phyloP scores from a whole-genome alignment of 2,888 invertebrate genomes.

The Pseudeuparius sepicola region DNA sequence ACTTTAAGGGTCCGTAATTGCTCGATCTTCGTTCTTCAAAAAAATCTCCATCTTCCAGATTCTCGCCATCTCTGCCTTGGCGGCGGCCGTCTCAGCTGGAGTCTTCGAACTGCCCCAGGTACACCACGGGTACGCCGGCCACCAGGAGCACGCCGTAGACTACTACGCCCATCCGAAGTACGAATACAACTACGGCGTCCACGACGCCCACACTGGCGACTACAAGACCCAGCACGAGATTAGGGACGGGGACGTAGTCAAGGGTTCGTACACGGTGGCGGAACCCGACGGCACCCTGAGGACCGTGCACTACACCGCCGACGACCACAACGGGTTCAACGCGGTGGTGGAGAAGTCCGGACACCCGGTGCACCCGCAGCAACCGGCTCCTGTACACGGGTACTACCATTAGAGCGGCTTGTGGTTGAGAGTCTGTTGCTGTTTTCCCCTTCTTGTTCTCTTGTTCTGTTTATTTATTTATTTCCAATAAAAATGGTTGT shows the following conservation, averaged over 20 bases:
- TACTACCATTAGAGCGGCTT: too few species aligned
- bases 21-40: too few species aligned
- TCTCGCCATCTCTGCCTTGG: conserved; percentile 17
- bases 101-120: too few species aligned
- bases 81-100: conserved; percentile 19
- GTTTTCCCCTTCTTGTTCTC: too few species aligned
- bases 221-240: conserved; percentile 48
- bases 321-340: conserved; percentile 28
- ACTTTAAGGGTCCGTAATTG: too few species aligned
- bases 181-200: conserved; percentile 47
- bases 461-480: too few species aligned
- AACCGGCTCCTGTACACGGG: too few species aligned
- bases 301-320: conserved; percentile 31
- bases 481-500: too few species aligned
- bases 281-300: conserved; percentile 32
- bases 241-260: conserved; percentile 48
- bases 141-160: conserved; percentile 17
- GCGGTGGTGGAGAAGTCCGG: conserved; percentile 58
- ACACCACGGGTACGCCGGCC: conserved; percentile 15
- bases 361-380: conserved; percentile 41
- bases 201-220: conserved; percentile 49
- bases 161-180: conserved; percentile 46
- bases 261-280: conserved; percentile 29
- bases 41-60: too few species aligned
- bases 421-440: too few species aligned